Evolutionary conservation across 2,888 invertebrate species (phyloP), one percentile per base, ranked within the genome.

Genomic region (Sialis fuliginosa): DNA sequence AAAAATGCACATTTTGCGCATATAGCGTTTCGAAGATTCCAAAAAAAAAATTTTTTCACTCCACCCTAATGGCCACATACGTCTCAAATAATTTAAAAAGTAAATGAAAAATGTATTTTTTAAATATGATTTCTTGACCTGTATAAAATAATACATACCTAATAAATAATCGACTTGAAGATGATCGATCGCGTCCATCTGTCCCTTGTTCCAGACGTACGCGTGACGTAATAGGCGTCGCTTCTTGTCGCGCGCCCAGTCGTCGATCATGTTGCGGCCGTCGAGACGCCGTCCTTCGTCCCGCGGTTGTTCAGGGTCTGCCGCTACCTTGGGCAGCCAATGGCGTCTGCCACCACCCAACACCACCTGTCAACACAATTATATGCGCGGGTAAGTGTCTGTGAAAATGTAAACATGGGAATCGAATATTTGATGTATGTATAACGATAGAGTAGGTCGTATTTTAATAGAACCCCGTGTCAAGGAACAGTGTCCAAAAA

Each of bases 261-360:
- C 83, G 62, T 85, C 80, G 48, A 85, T 80, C 46, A 87, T 72
- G 63, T 87, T 83, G 50, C 83, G 68, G 1, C 83, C 83, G 57
- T 87, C 87, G 12, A 81, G 64, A 52, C 83, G 70, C 55, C 81
- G 69, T 1, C 83, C 83, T 59, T 81, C 80, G 51, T 81, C 75
- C 50, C 75, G 75, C 1, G 75, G 72, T 58, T 75, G 75, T 58
- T 81, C 81, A 0, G 80, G 79, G 56, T 83, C 82, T 53, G 70
- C 66, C 1, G 78, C 77, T 33, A 81, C 75, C 55, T 77, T 81
- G 5, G 84, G 81, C 41, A 84, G 66, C 67, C 84, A 84, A 57
- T 83, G 81, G 41, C 81, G 69, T 53, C 84, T 68, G 0, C 86
- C 86, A 1, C 86, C 86, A 2, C 86, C 86, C 60, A 86, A 70